Evolutionary conservation across 92 coral and sea anemone genomes (phyloP).

Genomic region (Parazoanthus darwini): DNA sequence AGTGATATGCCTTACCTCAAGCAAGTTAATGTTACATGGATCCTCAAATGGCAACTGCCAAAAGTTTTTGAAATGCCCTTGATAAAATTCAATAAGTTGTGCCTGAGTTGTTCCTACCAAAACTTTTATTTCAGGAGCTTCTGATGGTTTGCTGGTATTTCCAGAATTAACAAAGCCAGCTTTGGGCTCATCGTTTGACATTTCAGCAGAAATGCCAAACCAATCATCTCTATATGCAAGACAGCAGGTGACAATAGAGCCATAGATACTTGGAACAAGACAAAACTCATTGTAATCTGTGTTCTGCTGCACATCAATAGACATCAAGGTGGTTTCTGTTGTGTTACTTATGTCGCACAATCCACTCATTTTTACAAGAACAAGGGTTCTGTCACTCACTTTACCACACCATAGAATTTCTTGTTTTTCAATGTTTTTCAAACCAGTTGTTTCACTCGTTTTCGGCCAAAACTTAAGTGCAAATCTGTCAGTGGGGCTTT

Average conservation of each 20-base stretch:
- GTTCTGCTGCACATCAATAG: slow-evolving; percentile 41
- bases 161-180: not conserved
- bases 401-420: slow-evolving; percentile 43
- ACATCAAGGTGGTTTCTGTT: slow-evolving; percentile 35
- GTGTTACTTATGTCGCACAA: not conserved
- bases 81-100: slow-evolving; percentile 75
- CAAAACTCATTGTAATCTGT: not conserved
- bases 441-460: not conserved
- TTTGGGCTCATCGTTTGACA: not conserved
- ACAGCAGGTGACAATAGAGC: slow-evolving; percentile 48
- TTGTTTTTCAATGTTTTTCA: not conserved
- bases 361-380: slow-evolving; percentile 23
- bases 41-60: slow-evolving; percentile 83
- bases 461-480: not conserved
- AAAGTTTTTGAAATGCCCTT: slow-evolving; percentile 66
- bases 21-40: slow-evolving; percentile 50
- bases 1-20: slow-evolving; percentile 59
- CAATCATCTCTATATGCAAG: slow-evolving; percentile 13
- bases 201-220: not conserved
- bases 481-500: not conserved
- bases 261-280: slow-evolving; percentile 54
- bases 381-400: slow-evolving; percentile 31
- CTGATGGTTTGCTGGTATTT: not conserved
- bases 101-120: slow-evolving; percentile 64
- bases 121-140: not conserved